Percentiles rank a stretch among this genome's conserved stretches.
These are phyloP conservation scores for Goniozus legneri DNA, from an alignment of 1,140 invertebrate species.

Conservation along the genomic window DNA sequence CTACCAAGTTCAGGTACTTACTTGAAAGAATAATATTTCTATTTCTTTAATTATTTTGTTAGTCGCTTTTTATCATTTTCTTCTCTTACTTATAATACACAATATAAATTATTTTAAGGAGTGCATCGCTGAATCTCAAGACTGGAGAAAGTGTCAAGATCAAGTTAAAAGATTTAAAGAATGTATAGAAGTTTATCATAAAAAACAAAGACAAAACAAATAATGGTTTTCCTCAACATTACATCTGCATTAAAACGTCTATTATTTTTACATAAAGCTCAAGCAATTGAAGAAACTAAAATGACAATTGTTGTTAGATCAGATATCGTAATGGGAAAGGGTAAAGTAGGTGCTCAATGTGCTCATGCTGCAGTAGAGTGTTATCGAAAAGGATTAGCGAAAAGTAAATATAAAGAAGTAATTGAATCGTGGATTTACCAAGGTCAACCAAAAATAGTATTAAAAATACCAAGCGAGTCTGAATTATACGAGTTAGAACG, in stretches of 20 bases:
- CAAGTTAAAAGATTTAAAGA: conserved; percentile 72
- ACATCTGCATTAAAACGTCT: conserved; percentile 20
- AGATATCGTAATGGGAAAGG: conserved; percentile 77
- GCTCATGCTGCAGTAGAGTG: conserved; percentile 73
- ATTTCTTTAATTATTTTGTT: neutral
- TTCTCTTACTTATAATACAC: no score
- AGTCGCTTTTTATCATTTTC: no score
- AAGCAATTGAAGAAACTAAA: conserved; percentile 57
- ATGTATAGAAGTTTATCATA: conserved; percentile 67
- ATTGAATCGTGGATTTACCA: conserved; percentile 62
- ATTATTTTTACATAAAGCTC: conserved; percentile 12
- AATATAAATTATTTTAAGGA: no score
- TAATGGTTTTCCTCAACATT: conserved; percentile 25
- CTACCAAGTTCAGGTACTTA: conserved; percentile 75
- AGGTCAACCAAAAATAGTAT: conserved; percentile 77
- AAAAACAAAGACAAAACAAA: conserved; percentile 42
- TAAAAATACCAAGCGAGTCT: conserved; percentile 56
- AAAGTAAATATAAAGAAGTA: conserved; percentile 45
- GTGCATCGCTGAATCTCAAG: conserved; percentile 81
- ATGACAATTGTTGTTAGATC: conserved; percentile 73
- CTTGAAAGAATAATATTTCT: neutral
- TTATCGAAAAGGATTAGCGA: conserved; percentile 47
- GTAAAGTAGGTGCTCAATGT: conserved; percentile 80
- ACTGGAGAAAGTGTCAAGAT: conserved; percentile 89
- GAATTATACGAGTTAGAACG: conserved; percentile 53